Evolutionary conservation across 1,140 invertebrate genomes (phyloP).

Genomic region (Megalopta genalis): DNA sequence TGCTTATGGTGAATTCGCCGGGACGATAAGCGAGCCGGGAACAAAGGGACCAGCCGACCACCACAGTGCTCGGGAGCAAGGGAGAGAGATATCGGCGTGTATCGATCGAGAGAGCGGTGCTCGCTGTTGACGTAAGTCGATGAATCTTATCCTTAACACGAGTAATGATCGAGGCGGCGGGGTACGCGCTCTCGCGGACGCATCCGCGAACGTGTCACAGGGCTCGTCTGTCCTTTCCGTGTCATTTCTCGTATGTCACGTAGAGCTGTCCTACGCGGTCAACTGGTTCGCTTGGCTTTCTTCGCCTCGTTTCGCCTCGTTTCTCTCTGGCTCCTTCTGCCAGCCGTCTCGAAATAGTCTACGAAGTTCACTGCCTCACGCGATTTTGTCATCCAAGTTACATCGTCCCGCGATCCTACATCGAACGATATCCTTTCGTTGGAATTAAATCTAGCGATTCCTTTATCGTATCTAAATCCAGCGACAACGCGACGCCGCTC

Average conservation of each 20-base stretch:
- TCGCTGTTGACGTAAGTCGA: constrained; percentile 64
- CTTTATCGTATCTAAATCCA: constrained; percentile 16
- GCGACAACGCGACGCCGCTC: too few species aligned
- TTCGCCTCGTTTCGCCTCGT: neutral
- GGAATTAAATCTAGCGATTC: neutral
- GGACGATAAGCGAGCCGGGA: constrained; percentile 37
- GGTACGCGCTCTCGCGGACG: constrained; percentile 1
- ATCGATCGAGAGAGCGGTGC: constrained; percentile 64
- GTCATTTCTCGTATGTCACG: constrained; percentile 25
- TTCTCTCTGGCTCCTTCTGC: neutral
- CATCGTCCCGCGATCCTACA: too few species aligned
- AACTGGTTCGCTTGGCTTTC: constrained; percentile 21
- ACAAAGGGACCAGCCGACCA: constrained; percentile 52
- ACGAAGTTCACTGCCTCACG: constrained; percentile 32
- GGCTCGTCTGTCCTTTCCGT: neutral
- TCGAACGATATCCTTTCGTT: too few species aligned
- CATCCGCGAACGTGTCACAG: neutral
- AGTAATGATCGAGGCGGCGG: constrained; percentile 27
- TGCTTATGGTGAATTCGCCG: constrained; percentile 40
- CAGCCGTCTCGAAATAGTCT: constrained; percentile 29
- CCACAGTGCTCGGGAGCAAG: constrained; percentile 14
- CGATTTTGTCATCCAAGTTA: too few species aligned
- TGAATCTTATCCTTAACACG: constrained; percentile 46
- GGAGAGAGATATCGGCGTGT: constrained; percentile 47
- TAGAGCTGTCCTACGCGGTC: constrained; percentile 8